A percentile compares a stretch with the other conserved stretches of the same genome.
phyloP scores from a whole-genome alignment of 2,888 invertebrate genomes.

The Amphiduros pacificus region DNA sequence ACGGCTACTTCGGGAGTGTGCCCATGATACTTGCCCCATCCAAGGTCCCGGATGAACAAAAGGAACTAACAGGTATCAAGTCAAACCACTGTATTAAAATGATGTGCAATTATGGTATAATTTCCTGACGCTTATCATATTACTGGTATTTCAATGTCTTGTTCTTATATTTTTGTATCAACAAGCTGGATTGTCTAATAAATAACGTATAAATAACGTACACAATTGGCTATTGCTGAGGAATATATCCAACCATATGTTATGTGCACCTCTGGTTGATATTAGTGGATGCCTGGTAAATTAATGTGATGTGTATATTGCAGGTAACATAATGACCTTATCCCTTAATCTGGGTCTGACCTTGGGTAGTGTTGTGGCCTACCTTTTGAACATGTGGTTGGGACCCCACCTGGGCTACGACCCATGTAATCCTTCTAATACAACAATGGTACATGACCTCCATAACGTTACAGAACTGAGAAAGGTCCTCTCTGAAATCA shows the following conservation, averaged over 20 bases:
- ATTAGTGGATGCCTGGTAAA: background rate
- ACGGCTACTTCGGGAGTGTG: constrained; percentile 85
- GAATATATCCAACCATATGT: background rate
- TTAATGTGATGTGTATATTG: background rate
- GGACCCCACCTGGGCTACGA: constrained; percentile 32
- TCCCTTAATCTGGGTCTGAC: constrained; percentile 87
- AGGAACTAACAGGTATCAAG: constrained; percentile 87
- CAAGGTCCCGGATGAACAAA: constrained; percentile 80
- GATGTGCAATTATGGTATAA: background rate
- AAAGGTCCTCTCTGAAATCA: no score
- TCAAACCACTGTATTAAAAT: no score
- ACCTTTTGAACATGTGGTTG: constrained; percentile 66
- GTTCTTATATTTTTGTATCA: background rate
- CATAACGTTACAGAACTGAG: no score
- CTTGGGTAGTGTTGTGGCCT: constrained; percentile 81
- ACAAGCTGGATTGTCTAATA: background rate
- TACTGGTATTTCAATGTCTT: background rate
- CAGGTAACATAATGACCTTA: constrained; percentile 89
- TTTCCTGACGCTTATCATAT: background rate
- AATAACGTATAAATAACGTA: background rate
- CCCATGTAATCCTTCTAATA: constrained; percentile 16
- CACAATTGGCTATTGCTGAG: background rate
- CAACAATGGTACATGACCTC: no score
- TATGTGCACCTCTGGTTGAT: background rate
- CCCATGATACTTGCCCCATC: constrained; percentile 91